Evolutionary conservation across 2,113 vertebrate genomes (phyloP), one percentile per base, ranked within the genome.

Genomic region (Stigmatopora argus): DNA sequence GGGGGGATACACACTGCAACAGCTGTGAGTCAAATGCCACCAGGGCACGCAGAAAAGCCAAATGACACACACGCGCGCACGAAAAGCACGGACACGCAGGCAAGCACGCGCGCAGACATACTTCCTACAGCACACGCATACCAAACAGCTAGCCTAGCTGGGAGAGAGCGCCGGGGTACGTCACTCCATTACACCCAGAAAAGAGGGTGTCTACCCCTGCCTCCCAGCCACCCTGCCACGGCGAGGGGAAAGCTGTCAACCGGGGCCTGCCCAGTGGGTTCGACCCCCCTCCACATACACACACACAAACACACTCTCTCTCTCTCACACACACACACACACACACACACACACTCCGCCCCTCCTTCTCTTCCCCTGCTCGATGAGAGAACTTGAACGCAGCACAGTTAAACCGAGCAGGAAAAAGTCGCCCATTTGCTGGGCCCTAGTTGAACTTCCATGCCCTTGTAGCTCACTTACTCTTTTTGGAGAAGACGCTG

Each of bases 381-480:
- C 53, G 23, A 56, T 56, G 53, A 7, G 12, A 83, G 17, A 87
- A 86, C 89, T 90, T 89, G 83, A 78, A 80, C 81, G 71, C 75
- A 41, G 78, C 76, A 78, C 82, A 86, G 84, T 83, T 86, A 82
- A 85, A 80, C 79, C 75, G 70, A 56, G 1, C 26, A 31, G 26
- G 13, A n/a, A 49, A 88, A 86, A 89, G 86, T 85, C 89, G 87
- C 85, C 88, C 89, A 89, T 90, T 89, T 85, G 85, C 69, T 72
- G 87, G 89, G 88, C 89, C 90, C 85, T 57, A 67, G 78, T 86
- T 85, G 74, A 92, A 91, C 88, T 92, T 90, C 87, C 84, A 89
- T 87, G 85, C 89, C 87, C 86, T 72, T 77, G 83, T 86, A 79
- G 84, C 83, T 82, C 86, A 91, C 90, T 92, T 89, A 92, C 90